Conservation (phyloP, 1,140 invertebrate species). For the Drosophila ercepeae region DNA sequence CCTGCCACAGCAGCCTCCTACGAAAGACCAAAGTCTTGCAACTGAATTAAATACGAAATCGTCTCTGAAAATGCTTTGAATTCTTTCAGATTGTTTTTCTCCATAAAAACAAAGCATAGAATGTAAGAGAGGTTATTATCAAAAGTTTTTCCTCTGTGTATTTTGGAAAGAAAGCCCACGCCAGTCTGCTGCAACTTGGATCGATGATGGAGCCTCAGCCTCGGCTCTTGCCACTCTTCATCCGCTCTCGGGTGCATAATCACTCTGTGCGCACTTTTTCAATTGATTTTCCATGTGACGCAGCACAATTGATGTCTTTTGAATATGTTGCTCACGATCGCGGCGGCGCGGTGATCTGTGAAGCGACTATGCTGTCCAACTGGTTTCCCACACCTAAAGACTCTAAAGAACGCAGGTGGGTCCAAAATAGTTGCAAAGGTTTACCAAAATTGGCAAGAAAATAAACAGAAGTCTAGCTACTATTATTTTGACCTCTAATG, state of each 20-base stretch:
- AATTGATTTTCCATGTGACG: conserved; percentile 79
- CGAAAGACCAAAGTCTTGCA: conserved; percentile 46
- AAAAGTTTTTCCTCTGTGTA: conserved; percentile 6
- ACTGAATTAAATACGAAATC: neutral
- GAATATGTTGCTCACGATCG: conserved; percentile 70
- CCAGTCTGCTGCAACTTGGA: conserved; percentile 23
- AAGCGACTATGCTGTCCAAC: conserved; percentile 66
- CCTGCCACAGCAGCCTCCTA: conserved; percentile 36
- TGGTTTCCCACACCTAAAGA: conserved; percentile 60
- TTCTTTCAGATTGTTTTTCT: neutral
- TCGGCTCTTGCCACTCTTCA: conserved; percentile 23
- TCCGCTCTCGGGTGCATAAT: conserved; percentile 64
- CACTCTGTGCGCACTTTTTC: conserved; percentile 68
- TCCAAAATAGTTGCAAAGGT: conserved; percentile 1
- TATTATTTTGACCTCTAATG: neutral
- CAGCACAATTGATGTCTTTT: conserved; percentile 72
- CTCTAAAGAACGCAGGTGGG: conserved; percentile 3
- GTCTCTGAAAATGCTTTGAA: neutral
- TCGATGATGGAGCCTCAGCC: conserved; percentile 17
- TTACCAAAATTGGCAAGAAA: neutral
- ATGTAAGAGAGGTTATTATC: no score
- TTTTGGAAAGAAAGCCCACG: conserved; percentile 71
- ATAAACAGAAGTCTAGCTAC: no score
- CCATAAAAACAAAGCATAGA: no score
- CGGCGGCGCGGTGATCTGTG: conserved; percentile 22